Conservation (phyloP, 2,888 invertebrate genomes). For the Biston stratarius region DNA sequence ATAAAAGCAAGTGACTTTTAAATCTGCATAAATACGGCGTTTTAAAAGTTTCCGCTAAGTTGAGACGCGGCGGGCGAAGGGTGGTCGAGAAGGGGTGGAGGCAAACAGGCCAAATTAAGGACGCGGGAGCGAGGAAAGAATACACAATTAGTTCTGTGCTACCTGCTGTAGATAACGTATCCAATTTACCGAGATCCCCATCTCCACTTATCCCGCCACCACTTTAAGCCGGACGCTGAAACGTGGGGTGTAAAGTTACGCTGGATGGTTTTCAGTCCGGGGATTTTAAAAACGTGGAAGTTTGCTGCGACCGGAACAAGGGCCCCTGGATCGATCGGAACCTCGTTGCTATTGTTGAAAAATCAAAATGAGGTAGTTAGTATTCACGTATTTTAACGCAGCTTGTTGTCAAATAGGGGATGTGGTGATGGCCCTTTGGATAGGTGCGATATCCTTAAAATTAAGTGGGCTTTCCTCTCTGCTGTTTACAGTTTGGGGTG, state of each 20-base stretch:
- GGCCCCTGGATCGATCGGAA: constrained; percentile 79
- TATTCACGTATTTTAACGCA: constrained; percentile 71
- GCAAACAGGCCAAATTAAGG: constrained; percentile 81
- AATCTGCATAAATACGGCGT: constrained; percentile 74
- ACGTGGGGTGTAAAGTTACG: constrained; percentile 57
- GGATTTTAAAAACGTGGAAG: constrained; percentile 81
- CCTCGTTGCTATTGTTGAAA: constrained; percentile 80
- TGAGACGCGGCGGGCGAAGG: constrained; percentile 64
- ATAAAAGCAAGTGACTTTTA: constrained; percentile 65
- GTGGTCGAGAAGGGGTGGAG: constrained; percentile 61
- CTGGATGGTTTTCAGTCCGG: constrained; percentile 70
- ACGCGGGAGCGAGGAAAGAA: constrained; percentile 84
- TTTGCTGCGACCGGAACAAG: constrained; percentile 80
- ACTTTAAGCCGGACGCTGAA: constrained; percentile 30
- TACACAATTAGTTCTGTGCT: constrained; percentile 85
- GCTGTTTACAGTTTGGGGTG: constrained; percentile 38
- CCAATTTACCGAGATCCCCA: constrained; percentile 67
- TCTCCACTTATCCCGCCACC: constrained; percentile 49
- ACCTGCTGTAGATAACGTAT: constrained; percentile 82
- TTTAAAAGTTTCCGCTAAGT: constrained; percentile 84
- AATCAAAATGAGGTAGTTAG: constrained; percentile 82
- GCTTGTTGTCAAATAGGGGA: constrained; percentile 53
- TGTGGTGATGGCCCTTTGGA: constrained; percentile 50
- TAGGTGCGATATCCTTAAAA: constrained; percentile 49
- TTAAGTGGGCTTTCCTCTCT: constrained; percentile 47